A percentile compares a stretch with the other conserved stretches of the same genome.
phyloP scores from a whole-genome alignment of 2,888 invertebrate genomes.

The Phyllotreta cruciferae region DNA sequence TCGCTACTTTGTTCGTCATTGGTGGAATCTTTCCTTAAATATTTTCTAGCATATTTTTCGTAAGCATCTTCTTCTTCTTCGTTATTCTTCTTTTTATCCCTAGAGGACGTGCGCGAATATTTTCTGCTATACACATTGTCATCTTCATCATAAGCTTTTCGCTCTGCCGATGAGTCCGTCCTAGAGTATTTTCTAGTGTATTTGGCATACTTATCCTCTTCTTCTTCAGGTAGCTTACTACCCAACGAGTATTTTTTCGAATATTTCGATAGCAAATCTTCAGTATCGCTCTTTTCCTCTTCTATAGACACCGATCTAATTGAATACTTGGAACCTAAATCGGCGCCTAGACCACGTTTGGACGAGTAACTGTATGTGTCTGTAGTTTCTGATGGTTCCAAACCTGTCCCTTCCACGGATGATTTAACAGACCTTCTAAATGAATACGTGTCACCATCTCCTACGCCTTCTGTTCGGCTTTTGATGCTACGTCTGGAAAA shows the following conservation, averaged over 20 bases:
- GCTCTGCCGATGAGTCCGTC: slow-evolving; percentile 42
- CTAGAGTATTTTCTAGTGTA: slow-evolving; percentile 51
- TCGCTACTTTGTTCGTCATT: slow-evolving; percentile 34
- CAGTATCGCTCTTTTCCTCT: slow-evolving; percentile 45
- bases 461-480: slow-evolving; percentile 47
- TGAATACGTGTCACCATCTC: slow-evolving; percentile 51
- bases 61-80: slow-evolving; percentile 48
- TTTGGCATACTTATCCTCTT: slow-evolving; percentile 52
- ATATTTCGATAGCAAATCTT: slow-evolving; percentile 47
- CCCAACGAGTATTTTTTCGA: slow-evolving; percentile 45
- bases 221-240: slow-evolving; percentile 50
- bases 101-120: slow-evolving; percentile 44
- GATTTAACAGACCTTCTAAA: slow-evolving; percentile 49
- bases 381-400: slow-evolving; percentile 45
- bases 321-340: slow-evolving; percentile 47
- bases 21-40: slow-evolving; percentile 46
- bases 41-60: slow-evolving; percentile 48
- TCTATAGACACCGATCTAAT: slow-evolving; percentile 46
- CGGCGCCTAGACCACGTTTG: slow-evolving; percentile 43
- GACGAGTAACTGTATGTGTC: slow-evolving; percentile 43
- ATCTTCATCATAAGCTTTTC: slow-evolving; percentile 43
- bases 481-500: slow-evolving; percentile 47
- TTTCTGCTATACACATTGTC: slow-evolving; percentile 44
- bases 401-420: slow-evolving; percentile 47
- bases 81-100: slow-evolving; percentile 40